phyloP scores from a whole-genome alignment of 2,113 vertebrate genomes.

The Rhinichthys klamathensis region DNA sequence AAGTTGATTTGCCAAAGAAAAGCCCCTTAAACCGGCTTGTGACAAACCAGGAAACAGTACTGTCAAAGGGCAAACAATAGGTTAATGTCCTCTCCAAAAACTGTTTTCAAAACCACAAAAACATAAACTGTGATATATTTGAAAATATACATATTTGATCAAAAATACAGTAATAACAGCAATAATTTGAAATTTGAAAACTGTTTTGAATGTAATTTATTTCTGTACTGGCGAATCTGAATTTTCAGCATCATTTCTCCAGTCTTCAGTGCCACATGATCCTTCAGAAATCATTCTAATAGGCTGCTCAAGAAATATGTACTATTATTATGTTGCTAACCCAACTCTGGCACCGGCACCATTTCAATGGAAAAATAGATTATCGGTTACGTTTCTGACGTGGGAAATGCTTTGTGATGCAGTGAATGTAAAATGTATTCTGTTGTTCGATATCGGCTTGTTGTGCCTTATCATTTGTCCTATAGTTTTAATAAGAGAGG shows the following conservation, averaged over 20 bases:
- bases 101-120: not conserved
- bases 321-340: not conserved
- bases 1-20: not conserved
- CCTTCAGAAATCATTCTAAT: slow-evolving; percentile 2
- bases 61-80: not conserved
- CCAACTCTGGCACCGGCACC: not conserved
- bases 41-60: not conserved
- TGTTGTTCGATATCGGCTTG: slow-evolving; percentile 51
- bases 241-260: not conserved
- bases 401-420: slow-evolving; percentile 41
- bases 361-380: slow-evolving; percentile 13
- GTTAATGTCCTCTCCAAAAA: not conserved
- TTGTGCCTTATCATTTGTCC: slow-evolving; percentile 79
- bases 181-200: not conserved
- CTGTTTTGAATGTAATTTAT: not conserved
- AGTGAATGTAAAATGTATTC: slow-evolving; percentile 38
- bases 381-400: slow-evolving; percentile 28
- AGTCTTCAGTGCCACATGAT: slow-evolving; percentile 1
- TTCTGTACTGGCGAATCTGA: not conserved
- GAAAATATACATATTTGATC: not conserved
- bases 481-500: slow-evolving; percentile 62
- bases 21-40: not conserved
- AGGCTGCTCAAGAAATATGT: not conserved
- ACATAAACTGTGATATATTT: not conserved
- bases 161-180: not conserved